A percentile compares a stretch with the other conserved stretches of the same genome.
Conservation (phyloP, 2,797 vertebrate species). For the Spheniscus humboldti region DNA sequence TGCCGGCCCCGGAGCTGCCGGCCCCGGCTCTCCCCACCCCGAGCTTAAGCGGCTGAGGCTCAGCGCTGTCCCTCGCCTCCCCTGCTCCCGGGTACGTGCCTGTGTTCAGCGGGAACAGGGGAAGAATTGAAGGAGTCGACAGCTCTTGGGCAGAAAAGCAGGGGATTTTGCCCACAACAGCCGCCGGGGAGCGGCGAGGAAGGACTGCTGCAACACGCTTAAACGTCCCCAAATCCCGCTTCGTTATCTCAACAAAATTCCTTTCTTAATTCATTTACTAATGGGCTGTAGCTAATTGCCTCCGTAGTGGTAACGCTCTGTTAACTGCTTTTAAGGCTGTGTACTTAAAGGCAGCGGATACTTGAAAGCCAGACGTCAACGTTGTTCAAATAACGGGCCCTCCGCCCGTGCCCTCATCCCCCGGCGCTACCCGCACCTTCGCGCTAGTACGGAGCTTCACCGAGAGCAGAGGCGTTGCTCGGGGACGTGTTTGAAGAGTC, state of each 20-base stretch:
- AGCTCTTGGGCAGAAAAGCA: accelerated
- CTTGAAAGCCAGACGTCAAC: accelerated
- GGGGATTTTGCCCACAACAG: accelerated
- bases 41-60: not conserved
- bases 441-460: accelerated
- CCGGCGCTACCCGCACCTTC: not conserved
- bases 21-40: too few relatives aligned
- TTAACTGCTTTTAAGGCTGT: not conserved
- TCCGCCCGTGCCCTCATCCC: not conserved
- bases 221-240: not conserved
- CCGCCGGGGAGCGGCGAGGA: not conserved
- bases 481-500: accelerated
- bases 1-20: accelerated
- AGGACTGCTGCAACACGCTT: accelerated
- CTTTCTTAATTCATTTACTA: not conserved
- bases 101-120: not conserved
- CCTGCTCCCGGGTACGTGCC: not conserved
- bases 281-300: not conserved
- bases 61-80: not conserved
- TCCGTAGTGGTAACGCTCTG: accelerated
- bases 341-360: accelerated
- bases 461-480: accelerated
- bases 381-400: not conserved
- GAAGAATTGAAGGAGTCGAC: accelerated
- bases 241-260: accelerated